These are phyloP conservation scores for Chaetogeoica ovagalla DNA, from an alignment of 2,888 invertebrate genomes.

Conservation along the genomic window DNA sequence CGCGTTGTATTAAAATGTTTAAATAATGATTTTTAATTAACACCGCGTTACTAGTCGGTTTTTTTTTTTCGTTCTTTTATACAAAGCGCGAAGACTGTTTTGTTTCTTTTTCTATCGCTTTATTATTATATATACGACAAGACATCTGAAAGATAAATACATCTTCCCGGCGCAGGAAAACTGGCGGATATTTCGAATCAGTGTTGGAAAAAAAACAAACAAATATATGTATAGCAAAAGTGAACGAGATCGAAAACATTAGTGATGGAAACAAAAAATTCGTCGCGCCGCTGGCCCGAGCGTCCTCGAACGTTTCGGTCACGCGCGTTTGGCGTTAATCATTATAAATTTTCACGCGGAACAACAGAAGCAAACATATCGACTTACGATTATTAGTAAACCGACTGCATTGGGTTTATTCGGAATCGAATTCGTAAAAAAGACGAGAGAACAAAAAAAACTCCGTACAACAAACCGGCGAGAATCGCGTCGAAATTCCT, in stretches of 20 bases:
- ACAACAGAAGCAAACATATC: background rate
- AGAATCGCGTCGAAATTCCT: too few species aligned
- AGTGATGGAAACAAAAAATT: background rate
- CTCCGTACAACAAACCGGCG: background rate
- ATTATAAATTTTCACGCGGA: slow-evolving; percentile 1
- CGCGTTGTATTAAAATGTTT: too few species aligned
- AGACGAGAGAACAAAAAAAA: background rate
- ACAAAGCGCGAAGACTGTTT: too few species aligned
- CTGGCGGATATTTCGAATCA: too few species aligned
- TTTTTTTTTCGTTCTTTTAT: too few species aligned
- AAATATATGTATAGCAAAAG: too few species aligned
- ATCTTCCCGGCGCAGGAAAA: too few species aligned
- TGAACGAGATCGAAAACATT: background rate
- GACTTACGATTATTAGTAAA: background rate
- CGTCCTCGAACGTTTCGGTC: slow-evolving; percentile 19
- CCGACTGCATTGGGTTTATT: background rate
- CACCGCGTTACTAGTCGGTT: too few species aligned
- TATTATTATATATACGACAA: too few species aligned
- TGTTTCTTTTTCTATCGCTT: too few species aligned
- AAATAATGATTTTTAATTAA: too few species aligned
- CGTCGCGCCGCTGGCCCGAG: background rate
- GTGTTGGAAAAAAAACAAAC: background rate
- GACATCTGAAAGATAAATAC: too few species aligned
- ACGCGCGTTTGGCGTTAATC: slow-evolving; percentile 14
- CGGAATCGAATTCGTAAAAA: background rate